phyloP scores from a whole-genome alignment of 2,113 vertebrate species.

The Actenoides lindsayi region DNA sequence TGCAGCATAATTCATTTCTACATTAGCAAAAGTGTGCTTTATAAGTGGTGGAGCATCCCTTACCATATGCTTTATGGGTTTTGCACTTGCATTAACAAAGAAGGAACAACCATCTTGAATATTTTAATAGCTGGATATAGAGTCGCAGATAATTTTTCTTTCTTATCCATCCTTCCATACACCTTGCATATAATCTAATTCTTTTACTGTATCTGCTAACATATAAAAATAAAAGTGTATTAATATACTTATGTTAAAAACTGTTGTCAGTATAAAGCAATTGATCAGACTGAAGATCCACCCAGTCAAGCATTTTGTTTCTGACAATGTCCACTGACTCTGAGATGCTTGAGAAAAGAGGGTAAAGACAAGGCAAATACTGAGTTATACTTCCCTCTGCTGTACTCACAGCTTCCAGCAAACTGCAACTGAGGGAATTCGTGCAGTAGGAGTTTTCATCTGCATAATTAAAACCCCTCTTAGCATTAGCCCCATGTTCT shows the following conservation, averaged over 20 bases:
- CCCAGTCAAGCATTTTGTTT: not conserved
- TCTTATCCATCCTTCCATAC: not conserved
- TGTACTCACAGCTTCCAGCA: conserved; percentile 5
- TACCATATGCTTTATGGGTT: conserved; percentile 41
- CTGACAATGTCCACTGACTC: not conserved
- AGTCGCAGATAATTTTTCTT: not conserved
- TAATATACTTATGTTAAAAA: not conserved
- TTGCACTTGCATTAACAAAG: conserved; percentile 32
- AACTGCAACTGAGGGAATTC: not conserved
- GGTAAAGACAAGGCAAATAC: not conserved
- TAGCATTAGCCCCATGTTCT: not conserved
- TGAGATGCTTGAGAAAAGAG: not conserved
- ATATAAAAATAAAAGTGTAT: not conserved
- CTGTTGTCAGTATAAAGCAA: not conserved
- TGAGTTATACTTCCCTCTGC: conserved; percentile 35
- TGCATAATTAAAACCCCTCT: not conserved
- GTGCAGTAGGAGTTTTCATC: not conserved
- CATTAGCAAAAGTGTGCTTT: conserved; percentile 3
- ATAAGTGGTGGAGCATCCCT: conserved; percentile 8
- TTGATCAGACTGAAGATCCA: not conserved
- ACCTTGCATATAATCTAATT: not conserved
- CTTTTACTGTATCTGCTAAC: not conserved
- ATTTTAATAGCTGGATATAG: not conserved
- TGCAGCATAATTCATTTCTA: conserved; percentile 14
- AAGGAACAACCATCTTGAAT: not conserved